phyloP scores from a whole-genome alignment of 2,113 vertebrate species.

The Erythrolamprus reginae region DNA sequence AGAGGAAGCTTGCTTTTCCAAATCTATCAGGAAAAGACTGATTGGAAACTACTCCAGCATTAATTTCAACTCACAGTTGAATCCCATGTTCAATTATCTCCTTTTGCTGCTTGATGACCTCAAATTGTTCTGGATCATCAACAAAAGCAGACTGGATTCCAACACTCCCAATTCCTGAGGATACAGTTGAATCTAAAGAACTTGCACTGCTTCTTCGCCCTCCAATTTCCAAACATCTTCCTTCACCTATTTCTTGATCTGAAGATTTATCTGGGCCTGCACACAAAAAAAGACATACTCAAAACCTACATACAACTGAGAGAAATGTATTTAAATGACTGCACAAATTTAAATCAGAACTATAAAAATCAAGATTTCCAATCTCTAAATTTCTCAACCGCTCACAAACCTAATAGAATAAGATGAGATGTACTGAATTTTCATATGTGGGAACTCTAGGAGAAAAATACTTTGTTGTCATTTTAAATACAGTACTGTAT shows the following conservation, averaged over 20 bases:
- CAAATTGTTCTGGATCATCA: slow-evolving; percentile 93
- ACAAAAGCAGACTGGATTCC: slow-evolving; percentile 72
- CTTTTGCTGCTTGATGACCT: slow-evolving; percentile 98
- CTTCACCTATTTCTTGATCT: slow-evolving; percentile 80
- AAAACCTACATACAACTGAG: not conserved
- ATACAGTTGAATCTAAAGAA: slow-evolving; percentile 90
- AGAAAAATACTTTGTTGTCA: not conserved
- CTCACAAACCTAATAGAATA: not conserved
- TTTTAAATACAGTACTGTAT: not conserved
- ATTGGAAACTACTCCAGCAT: slow-evolving; percentile 75
- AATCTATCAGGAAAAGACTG: not conserved
- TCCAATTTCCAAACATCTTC: slow-evolving; percentile 79
- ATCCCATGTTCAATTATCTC: slow-evolving; percentile 98
- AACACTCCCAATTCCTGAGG: slow-evolving; percentile 73
- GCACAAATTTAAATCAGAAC: not conserved
- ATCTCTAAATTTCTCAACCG: not conserved
- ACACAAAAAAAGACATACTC: slow-evolving; percentile 8
- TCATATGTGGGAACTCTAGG: not conserved
- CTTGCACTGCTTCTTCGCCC: slow-evolving; percentile 84
- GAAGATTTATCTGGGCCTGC: slow-evolving; percentile 83
- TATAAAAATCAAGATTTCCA: not conserved
- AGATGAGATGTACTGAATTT: not conserved
- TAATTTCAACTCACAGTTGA: slow-evolving; percentile 79
- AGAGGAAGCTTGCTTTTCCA: not conserved
- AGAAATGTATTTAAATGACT: not conserved